These are phyloP conservation scores for Phylloscopus trochiloides DNA, from an alignment of 2,113 vertebrate species.

Conservation along the genomic window DNA sequence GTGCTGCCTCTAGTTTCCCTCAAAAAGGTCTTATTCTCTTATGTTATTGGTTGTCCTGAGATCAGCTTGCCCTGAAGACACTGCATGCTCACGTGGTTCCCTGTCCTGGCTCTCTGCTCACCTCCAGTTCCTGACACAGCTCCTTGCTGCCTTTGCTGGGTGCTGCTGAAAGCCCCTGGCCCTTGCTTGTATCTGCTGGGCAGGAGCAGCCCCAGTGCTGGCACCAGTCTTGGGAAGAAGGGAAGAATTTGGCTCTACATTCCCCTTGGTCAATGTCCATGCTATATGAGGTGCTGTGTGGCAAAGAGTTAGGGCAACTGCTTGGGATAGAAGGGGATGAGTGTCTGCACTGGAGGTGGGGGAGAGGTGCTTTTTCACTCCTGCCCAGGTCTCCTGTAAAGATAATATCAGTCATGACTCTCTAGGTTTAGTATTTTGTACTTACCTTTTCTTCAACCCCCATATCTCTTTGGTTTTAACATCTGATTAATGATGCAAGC, in stretches of 20 bases:
- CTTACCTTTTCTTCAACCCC: neutral
- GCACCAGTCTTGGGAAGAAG: neutral
- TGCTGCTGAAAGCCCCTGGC: neutral
- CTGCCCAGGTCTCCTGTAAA: neutral
- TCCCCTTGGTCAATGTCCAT: neutral
- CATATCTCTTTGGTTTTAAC: neutral
- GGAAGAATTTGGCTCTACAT: neutral
- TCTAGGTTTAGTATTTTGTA: neutral
- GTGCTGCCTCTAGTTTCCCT: neutral
- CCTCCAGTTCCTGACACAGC: neutral
- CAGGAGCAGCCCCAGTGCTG: neutral
- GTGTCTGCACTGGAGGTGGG: neutral
- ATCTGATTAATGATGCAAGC: neutral
- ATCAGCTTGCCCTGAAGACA: neutral
- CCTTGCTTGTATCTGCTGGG: neutral
- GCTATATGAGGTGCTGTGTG: neutral
- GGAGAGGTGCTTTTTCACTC: neutral
- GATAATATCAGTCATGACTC: neutral
- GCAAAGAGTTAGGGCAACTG: neutral
- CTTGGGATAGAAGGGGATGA: neutral
- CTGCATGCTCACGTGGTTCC: fast-evolving
- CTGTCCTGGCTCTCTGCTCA: fast-evolving
- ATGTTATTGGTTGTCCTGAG: neutral
- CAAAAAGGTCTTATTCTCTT: neutral
- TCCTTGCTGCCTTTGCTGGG: neutral